A percentile compares a stretch with the other conserved stretches of the same genome.
phyloP scores from a whole-genome alignment of 2,888 invertebrate genomes.

The Autographa pulchrina region DNA sequence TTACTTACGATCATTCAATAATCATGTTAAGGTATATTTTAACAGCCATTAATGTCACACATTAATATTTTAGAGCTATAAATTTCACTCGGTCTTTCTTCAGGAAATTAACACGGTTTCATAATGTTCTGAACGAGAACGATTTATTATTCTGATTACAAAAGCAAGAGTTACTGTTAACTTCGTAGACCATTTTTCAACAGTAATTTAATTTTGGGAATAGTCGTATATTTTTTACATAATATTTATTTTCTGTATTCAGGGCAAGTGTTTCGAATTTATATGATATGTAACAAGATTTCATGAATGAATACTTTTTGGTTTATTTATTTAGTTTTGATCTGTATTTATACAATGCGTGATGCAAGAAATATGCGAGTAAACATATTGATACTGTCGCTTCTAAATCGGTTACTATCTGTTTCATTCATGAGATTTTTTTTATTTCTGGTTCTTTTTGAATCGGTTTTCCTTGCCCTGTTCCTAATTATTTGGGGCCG shows the following conservation, averaged over 20 bases:
- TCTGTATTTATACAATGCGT: neutral
- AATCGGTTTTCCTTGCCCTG: no score
- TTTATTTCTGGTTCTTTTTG: neutral
- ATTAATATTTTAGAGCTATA: slow-evolving; percentile 17
- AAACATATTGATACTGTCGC: neutral
- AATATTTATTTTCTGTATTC: neutral
- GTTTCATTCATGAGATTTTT: neutral
- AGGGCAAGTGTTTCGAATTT: neutral
- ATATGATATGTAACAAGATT: neutral
- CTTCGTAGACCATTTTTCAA: neutral
- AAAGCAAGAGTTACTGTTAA: neutral
- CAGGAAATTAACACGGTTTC: slow-evolving; percentile 38
- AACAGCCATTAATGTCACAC: slow-evolving; percentile 22
- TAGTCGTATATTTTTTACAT: neutral
- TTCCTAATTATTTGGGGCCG: no score
- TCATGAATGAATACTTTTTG: neutral
- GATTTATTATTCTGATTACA: slow-evolving; percentile 8
- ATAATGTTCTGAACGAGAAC: slow-evolving; percentile 30
- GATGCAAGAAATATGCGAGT: neutral
- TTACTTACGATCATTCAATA: neutral
- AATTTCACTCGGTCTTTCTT: slow-evolving; percentile 13
- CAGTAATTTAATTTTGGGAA: neutral
- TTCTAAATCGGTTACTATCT: slow-evolving; percentile 2
- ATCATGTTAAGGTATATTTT: slow-evolving; percentile 2
- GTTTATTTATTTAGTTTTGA: neutral